Percentiles rank a stretch among this genome's conserved stretches.
Conservation (phyloP, 1,140 invertebrate genomes). For the Wiebesia pumilae region DNA sequence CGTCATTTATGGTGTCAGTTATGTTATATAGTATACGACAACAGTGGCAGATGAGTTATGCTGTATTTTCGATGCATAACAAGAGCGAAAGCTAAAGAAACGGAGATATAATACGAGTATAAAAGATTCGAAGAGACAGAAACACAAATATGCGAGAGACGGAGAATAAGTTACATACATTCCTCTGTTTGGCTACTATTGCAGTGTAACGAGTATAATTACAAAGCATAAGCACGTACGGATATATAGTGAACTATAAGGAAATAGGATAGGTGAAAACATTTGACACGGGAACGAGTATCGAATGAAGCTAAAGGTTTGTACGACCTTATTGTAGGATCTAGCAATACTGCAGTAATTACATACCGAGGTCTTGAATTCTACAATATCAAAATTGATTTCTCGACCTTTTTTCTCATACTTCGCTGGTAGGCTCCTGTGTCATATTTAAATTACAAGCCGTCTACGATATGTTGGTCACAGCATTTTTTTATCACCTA, state of each 20-base stretch:
- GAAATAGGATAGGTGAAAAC: not conserved
- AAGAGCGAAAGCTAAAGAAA: not conserved
- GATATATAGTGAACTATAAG: not conserved
- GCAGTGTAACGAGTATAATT: conserved; percentile 27
- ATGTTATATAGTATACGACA: conserved; percentile 40
- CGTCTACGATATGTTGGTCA: too few relatives aligned
- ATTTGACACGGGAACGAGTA: not conserved
- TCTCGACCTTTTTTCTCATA: not conserved
- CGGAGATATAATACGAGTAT: too few relatives aligned
- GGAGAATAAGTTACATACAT: not conserved
- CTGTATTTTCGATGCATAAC: conserved; percentile 50
- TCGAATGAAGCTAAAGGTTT: not conserved
- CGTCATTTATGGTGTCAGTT: conserved; percentile 62
- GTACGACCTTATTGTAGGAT: not conserved
- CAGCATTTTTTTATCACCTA: too few relatives aligned
- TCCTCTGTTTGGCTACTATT: not conserved
- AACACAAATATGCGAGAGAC: not conserved
- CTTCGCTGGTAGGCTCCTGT: too few relatives aligned
- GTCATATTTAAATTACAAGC: too few relatives aligned
- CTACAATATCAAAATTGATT: not conserved
- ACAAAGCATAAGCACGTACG: conserved; percentile 6
- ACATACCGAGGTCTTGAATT: not conserved
- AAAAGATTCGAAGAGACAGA: not conserved
- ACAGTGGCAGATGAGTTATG: conserved; percentile 60
- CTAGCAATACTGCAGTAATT: not conserved